Conservation (phyloP, 2,797 vertebrate species). For the Pitangus sulphuratus region DNA sequence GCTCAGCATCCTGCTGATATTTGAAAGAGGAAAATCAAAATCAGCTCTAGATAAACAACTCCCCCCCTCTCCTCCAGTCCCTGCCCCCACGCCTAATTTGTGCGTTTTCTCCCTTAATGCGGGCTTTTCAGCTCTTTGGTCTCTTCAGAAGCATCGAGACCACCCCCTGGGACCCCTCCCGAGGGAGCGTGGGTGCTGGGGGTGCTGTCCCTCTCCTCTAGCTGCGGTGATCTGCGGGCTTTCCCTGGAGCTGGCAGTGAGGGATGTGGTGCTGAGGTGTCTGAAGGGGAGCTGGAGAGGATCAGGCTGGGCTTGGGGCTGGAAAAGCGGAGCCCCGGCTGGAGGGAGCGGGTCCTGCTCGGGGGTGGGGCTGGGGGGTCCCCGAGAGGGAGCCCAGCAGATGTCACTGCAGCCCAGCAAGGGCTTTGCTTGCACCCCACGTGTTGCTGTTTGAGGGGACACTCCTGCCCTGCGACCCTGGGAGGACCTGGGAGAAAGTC, state of each 20-base stretch:
- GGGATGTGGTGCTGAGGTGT: not conserved
- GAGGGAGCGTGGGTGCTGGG: not conserved
- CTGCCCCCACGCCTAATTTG: not conserved
- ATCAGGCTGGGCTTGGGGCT: not conserved
- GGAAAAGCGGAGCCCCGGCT: fast-evolving
- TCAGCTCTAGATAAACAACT: constrained; percentile 48
- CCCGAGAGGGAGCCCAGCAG: not conserved
- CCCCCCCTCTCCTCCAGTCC: not conserved
- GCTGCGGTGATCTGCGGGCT: not conserved
- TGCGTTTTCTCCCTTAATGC: not conserved
- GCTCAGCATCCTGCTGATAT: constrained; percentile 65
- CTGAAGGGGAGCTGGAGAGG: not conserved
- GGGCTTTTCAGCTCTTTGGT: not conserved
- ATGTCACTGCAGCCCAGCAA: constrained; percentile 13
- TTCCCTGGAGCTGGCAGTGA: fast-evolving
- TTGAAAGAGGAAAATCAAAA: constrained; percentile 56
- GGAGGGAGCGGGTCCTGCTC: not conserved
- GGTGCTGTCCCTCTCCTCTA: not conserved
- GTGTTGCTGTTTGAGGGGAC: not conserved
- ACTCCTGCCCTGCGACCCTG: not conserved
- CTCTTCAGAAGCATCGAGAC: fast-evolving
- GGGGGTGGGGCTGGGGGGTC: not conserved
- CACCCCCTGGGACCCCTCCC: not conserved
- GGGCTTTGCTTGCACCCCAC: not conserved
- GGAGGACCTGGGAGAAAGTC: not conserved